phyloP scores from a whole-genome alignment of 2,797 vertebrate genomes.

The Prionace glauca region DNA sequence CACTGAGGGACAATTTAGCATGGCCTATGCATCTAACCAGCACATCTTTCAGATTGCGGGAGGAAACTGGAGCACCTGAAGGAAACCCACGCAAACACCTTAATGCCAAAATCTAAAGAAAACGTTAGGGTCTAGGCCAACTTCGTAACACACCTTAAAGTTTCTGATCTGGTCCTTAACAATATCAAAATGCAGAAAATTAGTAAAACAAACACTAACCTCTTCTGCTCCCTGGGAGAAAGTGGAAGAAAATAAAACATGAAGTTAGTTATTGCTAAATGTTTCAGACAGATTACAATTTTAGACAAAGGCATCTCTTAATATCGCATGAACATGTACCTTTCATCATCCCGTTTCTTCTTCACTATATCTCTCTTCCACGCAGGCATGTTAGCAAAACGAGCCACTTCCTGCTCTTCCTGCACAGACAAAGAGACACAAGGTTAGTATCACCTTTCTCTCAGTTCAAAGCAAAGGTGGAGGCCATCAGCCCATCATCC shows the following conservation, averaged over 20 bases:
- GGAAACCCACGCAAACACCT: no score
- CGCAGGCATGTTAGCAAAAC: constrained; percentile 84
- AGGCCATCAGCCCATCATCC: not conserved
- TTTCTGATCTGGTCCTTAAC: no score
- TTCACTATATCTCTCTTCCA: constrained; percentile 95
- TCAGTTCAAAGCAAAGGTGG: not conserved
- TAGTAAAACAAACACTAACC: constrained; percentile 65
- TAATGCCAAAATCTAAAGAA: no score
- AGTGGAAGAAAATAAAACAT: constrained; percentile 6
- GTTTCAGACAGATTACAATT: not conserved
- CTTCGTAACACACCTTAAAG: no score
- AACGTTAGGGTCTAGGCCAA: no score
- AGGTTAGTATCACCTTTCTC: not conserved
- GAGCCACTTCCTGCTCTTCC: constrained; percentile 76
- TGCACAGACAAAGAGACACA: constrained; percentile 52
- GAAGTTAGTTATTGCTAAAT: not conserved
- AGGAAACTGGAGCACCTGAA: no score
- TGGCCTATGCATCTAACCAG: no score
- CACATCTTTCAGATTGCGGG: no score
- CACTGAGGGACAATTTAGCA: no score
- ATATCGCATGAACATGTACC: constrained; percentile 52
- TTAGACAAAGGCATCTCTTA: not conserved
- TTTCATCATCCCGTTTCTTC: constrained; percentile 93
- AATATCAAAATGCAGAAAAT: not conserved
- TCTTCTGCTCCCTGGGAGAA: constrained; percentile 78